phyloP scores from a whole-genome alignment of 2,888 invertebrate genomes.

The Trissolcus japonicus region DNA sequence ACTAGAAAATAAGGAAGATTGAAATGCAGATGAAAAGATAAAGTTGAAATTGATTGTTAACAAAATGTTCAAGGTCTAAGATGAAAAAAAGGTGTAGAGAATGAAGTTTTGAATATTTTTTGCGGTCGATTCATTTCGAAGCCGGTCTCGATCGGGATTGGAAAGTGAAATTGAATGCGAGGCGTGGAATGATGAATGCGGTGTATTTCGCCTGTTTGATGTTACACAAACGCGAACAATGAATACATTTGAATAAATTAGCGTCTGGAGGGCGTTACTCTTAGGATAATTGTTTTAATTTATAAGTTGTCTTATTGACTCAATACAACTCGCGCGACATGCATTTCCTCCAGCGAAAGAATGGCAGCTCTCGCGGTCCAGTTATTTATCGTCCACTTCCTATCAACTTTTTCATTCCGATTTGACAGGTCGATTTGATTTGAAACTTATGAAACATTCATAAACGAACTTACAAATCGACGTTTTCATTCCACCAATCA shows the following conservation, averaged over 20 bases:
- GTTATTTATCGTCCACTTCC: slow-evolving; percentile 7
- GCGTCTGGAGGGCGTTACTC: slow-evolving; percentile 39
- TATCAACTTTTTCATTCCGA: slow-evolving; percentile 1
- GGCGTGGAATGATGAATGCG: slow-evolving; percentile 53
- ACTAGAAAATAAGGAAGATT: too few species aligned
- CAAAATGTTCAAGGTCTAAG: too few species aligned
- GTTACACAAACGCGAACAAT: slow-evolving; percentile 51
- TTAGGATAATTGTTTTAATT: slow-evolving; percentile 49
- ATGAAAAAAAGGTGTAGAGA: not conserved
- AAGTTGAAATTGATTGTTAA: not conserved
- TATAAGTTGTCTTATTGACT: slow-evolving; percentile 39
- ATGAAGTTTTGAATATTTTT: slow-evolving; percentile 38
- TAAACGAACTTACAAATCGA: too few species aligned
- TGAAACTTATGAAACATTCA: not conserved
- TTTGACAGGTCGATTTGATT: slow-evolving; percentile 15
- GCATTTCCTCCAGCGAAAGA: slow-evolving; percentile 19
- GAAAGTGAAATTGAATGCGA: slow-evolving; percentile 53
- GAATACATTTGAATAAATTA: slow-evolving; percentile 56
- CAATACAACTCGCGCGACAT: slow-evolving; percentile 25
- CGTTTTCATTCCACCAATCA: too few species aligned
- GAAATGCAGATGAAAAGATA: too few species aligned
- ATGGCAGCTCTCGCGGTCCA: not conserved
- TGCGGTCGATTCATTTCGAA: slow-evolving; percentile 25
- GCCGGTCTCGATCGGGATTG: slow-evolving; percentile 32
- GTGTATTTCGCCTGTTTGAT: slow-evolving; percentile 47